Evolutionary conservation across 1,140 invertebrate species (phyloP).

Genomic region (Gonioctena quinquepunctata): DNA sequence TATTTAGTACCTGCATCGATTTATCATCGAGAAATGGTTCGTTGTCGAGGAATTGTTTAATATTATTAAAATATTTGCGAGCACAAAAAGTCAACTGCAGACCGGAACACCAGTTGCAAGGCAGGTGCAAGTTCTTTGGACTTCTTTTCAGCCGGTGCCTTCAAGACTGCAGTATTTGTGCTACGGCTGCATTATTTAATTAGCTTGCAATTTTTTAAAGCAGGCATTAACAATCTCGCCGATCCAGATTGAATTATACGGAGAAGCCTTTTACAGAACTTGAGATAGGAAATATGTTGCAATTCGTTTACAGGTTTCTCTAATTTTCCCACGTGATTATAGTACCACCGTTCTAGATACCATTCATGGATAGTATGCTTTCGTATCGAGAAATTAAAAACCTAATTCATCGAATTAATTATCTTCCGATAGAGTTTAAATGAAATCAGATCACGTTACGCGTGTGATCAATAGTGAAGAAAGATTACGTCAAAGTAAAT

Average conservation of each 20-base stretch:
- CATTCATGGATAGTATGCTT: constrained; percentile 4
- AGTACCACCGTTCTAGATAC: constrained; percentile 14
- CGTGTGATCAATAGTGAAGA: too few relatives aligned
- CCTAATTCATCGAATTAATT: not conserved
- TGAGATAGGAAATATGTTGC: constrained; percentile 31
- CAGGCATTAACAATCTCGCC: constrained; percentile 41
- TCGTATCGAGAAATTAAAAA: constrained; percentile 5
- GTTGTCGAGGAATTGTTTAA: constrained; percentile 45
- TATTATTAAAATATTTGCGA: constrained; percentile 52
- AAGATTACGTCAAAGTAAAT: too few relatives aligned
- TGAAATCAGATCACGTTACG: not conserved
- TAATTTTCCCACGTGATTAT: constrained; percentile 40
- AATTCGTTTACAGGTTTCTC: constrained; percentile 37
- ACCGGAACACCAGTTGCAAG: constrained; percentile 43
- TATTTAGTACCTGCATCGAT: constrained; percentile 26
- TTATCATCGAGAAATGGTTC: constrained; percentile 41
- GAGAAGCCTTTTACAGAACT: constrained; percentile 37
- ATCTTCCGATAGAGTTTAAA: not conserved
- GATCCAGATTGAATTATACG: constrained; percentile 37
- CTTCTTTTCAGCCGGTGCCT: constrained; percentile 32
- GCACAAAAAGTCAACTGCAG: constrained; percentile 36
- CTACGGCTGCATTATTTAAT: constrained; percentile 46
- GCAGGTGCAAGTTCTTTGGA: constrained; percentile 47
- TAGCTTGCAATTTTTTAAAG: constrained; percentile 43
- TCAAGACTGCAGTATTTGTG: constrained; percentile 39